Evolutionary conservation across 2,113 vertebrate species (phyloP).

Genomic region (Psilopsiagon aymara): DNA sequence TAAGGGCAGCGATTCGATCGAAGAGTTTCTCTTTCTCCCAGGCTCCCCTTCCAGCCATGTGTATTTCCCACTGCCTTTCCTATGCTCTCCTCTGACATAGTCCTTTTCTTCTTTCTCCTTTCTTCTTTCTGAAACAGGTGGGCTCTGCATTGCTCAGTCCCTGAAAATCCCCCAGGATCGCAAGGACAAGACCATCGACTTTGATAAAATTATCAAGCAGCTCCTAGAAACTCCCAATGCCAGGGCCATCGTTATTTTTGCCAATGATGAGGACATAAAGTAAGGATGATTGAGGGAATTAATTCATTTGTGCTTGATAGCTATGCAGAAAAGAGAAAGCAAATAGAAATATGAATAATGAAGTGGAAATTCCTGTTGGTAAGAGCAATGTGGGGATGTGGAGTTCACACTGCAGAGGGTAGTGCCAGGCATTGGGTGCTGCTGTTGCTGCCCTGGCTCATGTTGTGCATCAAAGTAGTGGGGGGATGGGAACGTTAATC

Average conservation of each 20-base stretch:
- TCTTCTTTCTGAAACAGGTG: slow-evolving; percentile 77
- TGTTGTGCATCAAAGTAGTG: rapidly evolving
- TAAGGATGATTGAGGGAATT: slow-evolving; percentile 53
- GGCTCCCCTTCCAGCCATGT: background rate
- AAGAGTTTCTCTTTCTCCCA: background rate
- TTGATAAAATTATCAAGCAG: slow-evolving; percentile 89
- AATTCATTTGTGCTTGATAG: background rate
- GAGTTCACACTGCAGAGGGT: background rate
- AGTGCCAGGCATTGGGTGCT: background rate
- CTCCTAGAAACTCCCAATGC: slow-evolving; percentile 90
- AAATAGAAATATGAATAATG: background rate
- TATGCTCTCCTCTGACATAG: background rate
- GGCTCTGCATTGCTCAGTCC: slow-evolving; percentile 96
- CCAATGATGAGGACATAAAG: slow-evolving; percentile 94
- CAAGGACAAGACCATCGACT: slow-evolving; percentile 85
- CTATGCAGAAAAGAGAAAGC: background rate
- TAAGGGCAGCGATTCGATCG: rapidly evolving
- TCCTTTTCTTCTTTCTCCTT: background rate
- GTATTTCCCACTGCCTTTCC: background rate
- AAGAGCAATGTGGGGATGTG: background rate
- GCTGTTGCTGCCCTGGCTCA: background rate
- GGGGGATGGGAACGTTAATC: background rate
- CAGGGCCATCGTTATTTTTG: slow-evolving; percentile 90
- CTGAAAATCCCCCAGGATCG: slow-evolving; percentile 92
- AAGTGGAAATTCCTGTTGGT: background rate